Base-by-base conservation (phyloP, 92 coral and sea anemone species). In the Heliopora coerulea region DNA sequence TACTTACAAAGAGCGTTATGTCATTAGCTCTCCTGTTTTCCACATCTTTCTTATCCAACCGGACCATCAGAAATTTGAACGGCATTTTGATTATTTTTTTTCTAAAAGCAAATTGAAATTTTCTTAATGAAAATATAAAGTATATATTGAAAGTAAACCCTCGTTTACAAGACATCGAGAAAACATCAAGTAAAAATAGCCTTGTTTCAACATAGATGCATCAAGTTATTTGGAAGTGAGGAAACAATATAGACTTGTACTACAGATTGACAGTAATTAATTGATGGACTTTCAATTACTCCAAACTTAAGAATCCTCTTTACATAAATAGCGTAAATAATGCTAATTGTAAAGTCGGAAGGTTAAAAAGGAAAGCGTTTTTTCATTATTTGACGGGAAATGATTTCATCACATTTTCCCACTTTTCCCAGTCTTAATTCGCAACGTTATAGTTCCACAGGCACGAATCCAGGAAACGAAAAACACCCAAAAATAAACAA, bases 211-310 rank as follows among this genome's bases (percentile, higher is more conserved):
- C 44, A 50, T 15, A 20, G 26, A 13, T 48, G 11, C 48, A 40
- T 23, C 14, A 3, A 19, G 0, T 65, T 39, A 31, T n/a, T 65
- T 40, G 26, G 46, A 37, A 27, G n/a, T n/a, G n/a, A n/a, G n/a
- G 29, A 29, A 70, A 54, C 63, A 54, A 70, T 30, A 54, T 29
- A 39, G 10, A 49, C 25, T 33, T 46, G 54, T 54, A 54, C 63
- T 14, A 25, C 54, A 63, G 17, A 70, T 52, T 25, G 77, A 35
- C 54, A 0, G 34, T 70, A 70, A 70, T 70, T 70, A 54, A n/a
- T 31, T 52, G 50, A 54, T 34, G 40, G 62, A 70, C 63, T 28
- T 68, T 70, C 77, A 70, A 70, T 70, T 70, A 70, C 62, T 8
- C 49, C 32, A 70, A 52, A 32, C 63, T 30, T 15, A 27, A 12